phyloP scores from a whole-genome alignment of 30 jellyfish, hydroid and myxozoan genomes.

The Hydra vulgaris region DNA sequence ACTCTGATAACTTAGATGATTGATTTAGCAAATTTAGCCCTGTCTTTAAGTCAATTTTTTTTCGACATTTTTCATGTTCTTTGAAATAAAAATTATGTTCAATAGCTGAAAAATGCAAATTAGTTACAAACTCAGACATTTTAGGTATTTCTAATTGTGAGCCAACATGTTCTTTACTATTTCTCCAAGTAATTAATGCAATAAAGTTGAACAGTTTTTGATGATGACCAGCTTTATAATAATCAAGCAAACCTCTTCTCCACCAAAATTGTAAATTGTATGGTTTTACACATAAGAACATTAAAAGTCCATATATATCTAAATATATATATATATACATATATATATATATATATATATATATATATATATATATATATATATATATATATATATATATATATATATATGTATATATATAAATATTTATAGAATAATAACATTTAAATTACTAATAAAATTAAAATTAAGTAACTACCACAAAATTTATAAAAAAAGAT shows the following conservation, averaged over 20 bases:
- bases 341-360: too few relatives aligned
- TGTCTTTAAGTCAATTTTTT: background rate
- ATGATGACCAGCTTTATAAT: constrained; percentile 46
- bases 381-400: too few relatives aligned
- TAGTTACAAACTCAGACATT: constrained; percentile 44
- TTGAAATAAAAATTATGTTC: constrained; percentile 65
- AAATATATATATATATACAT: background rate
- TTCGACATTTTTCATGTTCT: constrained; percentile 37
- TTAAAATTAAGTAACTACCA: too few relatives aligned
- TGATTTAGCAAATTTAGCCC: background rate
- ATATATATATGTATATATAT: too few relatives aligned
- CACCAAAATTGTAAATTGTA: constrained; percentile 68
- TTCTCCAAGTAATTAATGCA: constrained; percentile 78
- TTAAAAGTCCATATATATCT: constrained; percentile 66
- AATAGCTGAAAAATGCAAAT: constrained; percentile 51
- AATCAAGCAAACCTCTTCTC: constrained; percentile 52
- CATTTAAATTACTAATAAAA: too few relatives aligned
- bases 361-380: too few relatives aligned
- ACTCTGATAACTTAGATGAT: constrained; percentile 16
- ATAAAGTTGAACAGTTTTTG: constrained; percentile 50
- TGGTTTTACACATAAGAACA: constrained; percentile 60
- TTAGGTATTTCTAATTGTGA: constrained; percentile 59
- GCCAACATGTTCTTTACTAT: constrained; percentile 55
- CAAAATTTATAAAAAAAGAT: too few relatives aligned
- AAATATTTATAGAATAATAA: too few relatives aligned